These are phyloP conservation scores for Carduelis carduelis DNA, from an alignment of 2,797 vertebrate genomes.

Conservation along the genomic window DNA sequence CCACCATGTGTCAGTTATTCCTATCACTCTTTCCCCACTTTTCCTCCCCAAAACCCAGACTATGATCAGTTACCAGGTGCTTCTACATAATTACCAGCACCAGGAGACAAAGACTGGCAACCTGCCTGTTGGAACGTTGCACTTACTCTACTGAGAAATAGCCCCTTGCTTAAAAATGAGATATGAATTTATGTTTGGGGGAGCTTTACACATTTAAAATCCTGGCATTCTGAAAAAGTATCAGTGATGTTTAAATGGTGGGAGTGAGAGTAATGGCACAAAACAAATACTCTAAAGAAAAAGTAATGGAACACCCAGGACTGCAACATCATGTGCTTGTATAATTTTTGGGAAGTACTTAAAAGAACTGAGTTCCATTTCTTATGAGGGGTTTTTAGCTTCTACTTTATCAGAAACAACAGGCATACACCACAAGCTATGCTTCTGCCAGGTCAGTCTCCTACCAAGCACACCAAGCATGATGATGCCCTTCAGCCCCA, in stretches of 20 bases:
- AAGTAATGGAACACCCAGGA: background rate
- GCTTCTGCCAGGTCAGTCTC: background rate
- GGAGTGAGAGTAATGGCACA: background rate
- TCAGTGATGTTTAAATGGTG: background rate
- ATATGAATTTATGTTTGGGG: background rate
- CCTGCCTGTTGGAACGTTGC: background rate
- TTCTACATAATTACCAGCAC: background rate
- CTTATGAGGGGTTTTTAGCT: background rate
- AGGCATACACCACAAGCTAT: background rate
- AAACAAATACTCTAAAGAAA: background rate
- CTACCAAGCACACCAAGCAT: background rate
- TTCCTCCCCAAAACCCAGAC: background rate
- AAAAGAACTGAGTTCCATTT: background rate
- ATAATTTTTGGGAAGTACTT: background rate
- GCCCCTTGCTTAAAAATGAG: background rate
- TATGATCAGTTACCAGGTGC: background rate
- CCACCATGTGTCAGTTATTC: background rate
- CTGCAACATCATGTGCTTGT: background rate
- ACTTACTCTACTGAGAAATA: background rate
- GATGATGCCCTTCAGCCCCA: background rate
- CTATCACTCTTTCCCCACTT: background rate
- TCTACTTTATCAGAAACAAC: background rate
- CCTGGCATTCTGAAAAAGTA: background rate
- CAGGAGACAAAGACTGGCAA: background rate
- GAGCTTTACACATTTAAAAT: fast-evolving